Base-by-base conservation (phyloP, 2,113 vertebrate species). In the Zapus hudsonius region DNA sequence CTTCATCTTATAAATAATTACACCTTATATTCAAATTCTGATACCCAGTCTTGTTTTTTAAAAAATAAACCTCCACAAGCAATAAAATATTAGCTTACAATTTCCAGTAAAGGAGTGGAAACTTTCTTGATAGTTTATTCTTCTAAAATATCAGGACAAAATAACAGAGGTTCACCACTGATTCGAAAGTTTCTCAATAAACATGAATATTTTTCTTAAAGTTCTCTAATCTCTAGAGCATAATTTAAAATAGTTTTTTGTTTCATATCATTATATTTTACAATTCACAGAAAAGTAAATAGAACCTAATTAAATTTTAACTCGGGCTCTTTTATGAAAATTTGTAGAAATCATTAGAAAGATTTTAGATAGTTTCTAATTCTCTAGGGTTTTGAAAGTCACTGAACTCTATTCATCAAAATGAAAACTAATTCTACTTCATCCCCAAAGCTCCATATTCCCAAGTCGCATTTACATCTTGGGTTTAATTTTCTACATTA, bases 131-230 rank as follows among this genome's bases (percentile, higher is more conserved):
- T 82, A 59, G 4, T 74, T 76, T 64, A 55, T 20, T 86, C 19
- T 93, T 76, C 38, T 59, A 52, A 0, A 86, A 70, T 25, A 87
- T 69, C 27, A 59, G 40, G 7, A 59, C 16, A 23, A 90, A 84
- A 67, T 66, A 29, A 76, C 67, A 20, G 40, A 44, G 17, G 2
- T 23, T 59, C 4, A 94, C 23, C 89, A 57, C 72, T 44, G 27
- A 16, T 73, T 85, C 88, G 13, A 63, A 67, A 84, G 7, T 75
- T 72, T 94, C 17, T 76, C 84, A 83, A 19, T 79, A 82, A 63
- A 23, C 5, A 74, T 42, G 25, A 87, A 33, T 87, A 92, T 84
- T 83, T n/a, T 92, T 85, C 31, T 52, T 40, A 70, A 92, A 90
- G 33, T 85, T 15, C 0, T n/a, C 81, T 63, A 67, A 42, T 66